Base-by-base conservation (phyloP, 2,797 vertebrate species). In the Liparis tanakae region DNA sequence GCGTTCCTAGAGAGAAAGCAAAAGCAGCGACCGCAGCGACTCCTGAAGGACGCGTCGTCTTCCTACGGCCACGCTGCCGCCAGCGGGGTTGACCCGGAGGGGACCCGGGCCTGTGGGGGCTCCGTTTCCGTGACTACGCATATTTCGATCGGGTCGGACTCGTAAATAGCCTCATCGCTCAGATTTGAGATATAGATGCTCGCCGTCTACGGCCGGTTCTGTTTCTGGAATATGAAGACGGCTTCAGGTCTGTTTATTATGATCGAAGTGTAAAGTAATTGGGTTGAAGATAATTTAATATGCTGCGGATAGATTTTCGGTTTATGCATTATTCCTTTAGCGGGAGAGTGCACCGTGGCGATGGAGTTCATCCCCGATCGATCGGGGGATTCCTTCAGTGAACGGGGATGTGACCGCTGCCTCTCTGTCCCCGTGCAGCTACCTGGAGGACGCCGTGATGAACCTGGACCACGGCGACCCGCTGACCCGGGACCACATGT, bases 401-500 rank as follows among this genome's bases (percentile, higher is more conserved):
- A 51, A 25, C 22, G 3, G 13, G 12, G 13, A 53, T 25, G 8
- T 2, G 53, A 54, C 13, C 59, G 6, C 1, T 5, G 58, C 12
- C 25, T 30, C n/a, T 30, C 15, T 13, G 30, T 67, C 55, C 50
- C 30, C 1, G 15, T 36, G 9, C 84, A 99, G 98, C 88, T 99
- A 99, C 91, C 82, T 99, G 87, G 98, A 99, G 88, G 98, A 99
- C 17, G 98, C 98, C 0, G 95, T 99, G 88, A 97, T 99, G 96
- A 97, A 98, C 72, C 93, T 99, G 88, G 97, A 99, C 93, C 96
- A 98, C 87, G 92, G 95, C 0, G 96, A 99, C 90, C 97, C 97
- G n/a, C 95, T 99, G 88, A 99, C 96, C 34, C 90, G 96, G 68
- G 98, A 99, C 93, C 98, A 99, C 94, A 98, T 99, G 96, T 94